Conservation (phyloP, 2,797 vertebrate genomes). For the Gallinago solitaria region DNA sequence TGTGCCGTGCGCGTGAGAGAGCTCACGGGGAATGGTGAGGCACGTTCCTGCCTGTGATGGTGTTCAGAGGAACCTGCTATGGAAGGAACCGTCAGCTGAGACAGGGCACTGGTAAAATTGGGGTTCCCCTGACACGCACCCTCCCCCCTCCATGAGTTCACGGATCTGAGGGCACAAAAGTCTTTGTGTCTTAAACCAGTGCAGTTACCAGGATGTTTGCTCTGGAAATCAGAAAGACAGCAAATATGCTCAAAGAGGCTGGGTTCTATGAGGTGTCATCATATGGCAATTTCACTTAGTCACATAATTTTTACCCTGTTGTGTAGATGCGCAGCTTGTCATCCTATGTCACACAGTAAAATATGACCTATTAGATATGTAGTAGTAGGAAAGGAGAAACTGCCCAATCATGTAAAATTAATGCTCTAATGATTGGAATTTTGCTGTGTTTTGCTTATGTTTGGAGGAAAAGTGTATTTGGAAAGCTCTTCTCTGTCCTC, state of each 20-base stretch:
- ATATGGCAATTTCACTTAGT: background rate
- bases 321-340: background rate
- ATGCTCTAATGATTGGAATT: background rate
- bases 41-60: accelerated
- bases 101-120: background rate
- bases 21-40: accelerated
- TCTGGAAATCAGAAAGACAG: background rate
- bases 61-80: background rate
- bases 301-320: background rate
- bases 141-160: background rate
- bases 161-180: background rate
- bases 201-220: background rate
- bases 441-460: background rate
- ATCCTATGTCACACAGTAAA: background rate
- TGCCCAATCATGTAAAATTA: background rate
- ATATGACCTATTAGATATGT: background rate
- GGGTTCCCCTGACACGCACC: background rate
- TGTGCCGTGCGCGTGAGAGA: accelerated
- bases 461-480: background rate
- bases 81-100: background rate
- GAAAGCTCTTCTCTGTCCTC: background rate
- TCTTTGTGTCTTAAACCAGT: accelerated
- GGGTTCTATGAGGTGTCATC: background rate
- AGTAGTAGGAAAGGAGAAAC: background rate
- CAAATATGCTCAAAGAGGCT: background rate